A percentile compares a stretch with the other conserved stretches of the same genome.
phyloP scores from a whole-genome alignment of 1,140 invertebrate species.

The Lepidurus couesii region DNA sequence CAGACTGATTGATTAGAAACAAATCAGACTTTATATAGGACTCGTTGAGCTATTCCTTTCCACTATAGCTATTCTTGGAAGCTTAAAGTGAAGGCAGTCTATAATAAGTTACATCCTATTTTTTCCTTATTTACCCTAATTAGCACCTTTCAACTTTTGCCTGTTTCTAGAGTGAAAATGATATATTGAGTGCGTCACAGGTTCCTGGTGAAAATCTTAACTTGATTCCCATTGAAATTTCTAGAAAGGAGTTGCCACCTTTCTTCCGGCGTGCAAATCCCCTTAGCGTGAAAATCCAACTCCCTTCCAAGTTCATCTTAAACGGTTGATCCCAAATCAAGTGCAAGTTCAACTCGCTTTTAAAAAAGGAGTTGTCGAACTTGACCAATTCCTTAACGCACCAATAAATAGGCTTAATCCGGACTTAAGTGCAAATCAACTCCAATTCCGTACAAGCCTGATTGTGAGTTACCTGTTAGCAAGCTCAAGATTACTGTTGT shows the following conservation, averaged over 20 bases:
- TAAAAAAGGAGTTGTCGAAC: not conserved
- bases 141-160: not conserved
- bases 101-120: not conserved
- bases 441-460: not conserved
- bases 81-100: not conserved
- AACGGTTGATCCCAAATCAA: not conserved
- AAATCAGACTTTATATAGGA: not conserved
- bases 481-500: too few relatives aligned
- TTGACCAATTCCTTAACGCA: not conserved
- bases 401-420: not conserved
- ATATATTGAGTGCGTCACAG: too few relatives aligned
- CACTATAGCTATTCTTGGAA: constrained; percentile 6
- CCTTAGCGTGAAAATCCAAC: not conserved
- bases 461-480: too few relatives aligned
- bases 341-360: not conserved
- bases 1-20: not conserved
- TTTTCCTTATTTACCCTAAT: not conserved
- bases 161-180: not conserved
- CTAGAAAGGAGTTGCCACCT: not conserved
- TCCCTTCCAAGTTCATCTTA: not conserved
- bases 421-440: not conserved
- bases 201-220: too few relatives aligned
- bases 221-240: not conserved
- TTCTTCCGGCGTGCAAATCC: not conserved
- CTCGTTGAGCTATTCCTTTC: constrained; percentile 3